Percentiles rank a stretch among this genome's conserved stretches.
phyloP scores from a whole-genome alignment of 2,113 vertebrate species.

The Bettongia penicillata region DNA sequence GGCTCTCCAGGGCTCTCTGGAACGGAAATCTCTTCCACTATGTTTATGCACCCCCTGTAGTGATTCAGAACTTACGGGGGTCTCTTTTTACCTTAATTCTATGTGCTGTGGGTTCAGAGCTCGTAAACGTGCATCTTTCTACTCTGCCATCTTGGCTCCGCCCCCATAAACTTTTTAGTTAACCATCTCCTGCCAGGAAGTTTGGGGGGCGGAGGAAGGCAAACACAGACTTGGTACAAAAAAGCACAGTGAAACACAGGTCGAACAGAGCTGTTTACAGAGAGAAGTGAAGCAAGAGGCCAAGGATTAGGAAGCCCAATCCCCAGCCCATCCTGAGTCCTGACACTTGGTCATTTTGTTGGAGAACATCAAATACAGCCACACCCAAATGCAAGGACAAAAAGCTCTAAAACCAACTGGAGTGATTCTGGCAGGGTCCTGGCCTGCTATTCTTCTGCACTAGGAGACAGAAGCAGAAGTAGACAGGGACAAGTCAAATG shows the following conservation, averaged over 20 bases:
- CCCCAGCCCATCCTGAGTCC: background rate
- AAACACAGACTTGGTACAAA: background rate
- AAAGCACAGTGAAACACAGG: background rate
- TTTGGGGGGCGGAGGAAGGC: slow-evolving; percentile 14
- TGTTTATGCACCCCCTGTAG: no score
- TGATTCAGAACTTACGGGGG: no score
- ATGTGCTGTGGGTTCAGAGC: no score
- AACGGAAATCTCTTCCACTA: no score
- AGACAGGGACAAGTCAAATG: background rate
- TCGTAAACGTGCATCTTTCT: no score
- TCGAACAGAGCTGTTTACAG: slow-evolving; percentile 9
- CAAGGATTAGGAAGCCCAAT: slow-evolving; percentile 1
- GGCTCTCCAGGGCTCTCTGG: no score
- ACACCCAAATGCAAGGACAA: background rate
- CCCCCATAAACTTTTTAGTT: background rate
- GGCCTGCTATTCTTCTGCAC: background rate
- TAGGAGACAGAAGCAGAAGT: background rate
- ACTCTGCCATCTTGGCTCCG: no score
- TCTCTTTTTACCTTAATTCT: no score
- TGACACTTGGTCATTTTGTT: background rate
- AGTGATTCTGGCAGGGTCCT: background rate
- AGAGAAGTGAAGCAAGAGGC: background rate
- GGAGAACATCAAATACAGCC: background rate
- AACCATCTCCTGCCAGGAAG: slow-evolving; percentile 21
- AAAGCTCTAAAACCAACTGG: background rate